Evolutionary conservation across 1,140 invertebrate species (phyloP), one percentile per base, ranked within the genome.

Genomic region (Orius insidiosus): DNA sequence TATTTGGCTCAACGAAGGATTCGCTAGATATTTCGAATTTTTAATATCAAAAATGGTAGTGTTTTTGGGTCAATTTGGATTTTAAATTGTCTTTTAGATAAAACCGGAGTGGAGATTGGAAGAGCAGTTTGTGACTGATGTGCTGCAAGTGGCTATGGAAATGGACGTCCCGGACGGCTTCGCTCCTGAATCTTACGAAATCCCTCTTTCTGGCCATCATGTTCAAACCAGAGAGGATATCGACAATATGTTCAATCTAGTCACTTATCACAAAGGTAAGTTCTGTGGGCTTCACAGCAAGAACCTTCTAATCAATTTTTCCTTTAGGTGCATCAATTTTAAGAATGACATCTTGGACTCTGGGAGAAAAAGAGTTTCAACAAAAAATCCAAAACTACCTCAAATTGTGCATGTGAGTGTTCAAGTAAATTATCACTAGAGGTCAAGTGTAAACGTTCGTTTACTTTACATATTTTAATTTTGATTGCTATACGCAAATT

Each of bases 151-250:
- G 58, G 83, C 87, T 0, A 64, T 95, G 50, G 79, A 85, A 56
- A 65, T 87, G 44, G 93, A 96, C 60, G 13, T 16, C 78, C 80
- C 40, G 65, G 93, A 38, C 78, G 82, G 53, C 92, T 24, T 24
- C 7, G 24, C 24, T 24, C 3, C 24, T 4, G 24, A 24, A 24
- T 4, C 3, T 24, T 24, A 24, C 7, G 24, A 24, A 24, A 24
- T 24, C 7, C 82, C 57, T 86, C 48, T 41, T 32, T 82, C 58
- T 18, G 46, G 9, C 43, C 35, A 13, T 63, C 69, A 48, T 50
- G 58, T 13, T 52, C 57, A 38, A 59, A 69, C 5, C 63, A 64
- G 43, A 67, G 56, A 53, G 0, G 60, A 71, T 45, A 61, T 74
- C 1, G 58, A 60, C 4, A 57, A 57, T 5, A 74, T 72, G 61